Base-by-base conservation (phyloP, 1,140 invertebrate species). In the Aricia agestis region DNA sequence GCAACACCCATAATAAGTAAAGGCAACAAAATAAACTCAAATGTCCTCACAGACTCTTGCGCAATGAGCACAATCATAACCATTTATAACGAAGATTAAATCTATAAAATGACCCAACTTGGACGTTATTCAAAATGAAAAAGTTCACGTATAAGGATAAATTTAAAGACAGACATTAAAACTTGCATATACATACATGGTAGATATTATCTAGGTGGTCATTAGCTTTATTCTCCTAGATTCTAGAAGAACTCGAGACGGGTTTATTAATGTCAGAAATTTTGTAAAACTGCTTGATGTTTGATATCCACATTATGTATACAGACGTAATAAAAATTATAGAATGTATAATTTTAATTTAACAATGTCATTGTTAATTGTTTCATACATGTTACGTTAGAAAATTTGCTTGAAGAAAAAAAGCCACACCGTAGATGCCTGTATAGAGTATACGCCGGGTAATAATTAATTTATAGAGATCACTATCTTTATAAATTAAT, bases 131-230 rank as follows among this genome's bases (percentile, higher is more conserved):
- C 59, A 19, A 63, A 63, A 19, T 63, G 59, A 19, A 25, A 63
- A 63, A 63, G n/a, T 63, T 25, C 9, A 25, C 59, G 59, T 25
- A 63, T 63, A 63, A 63, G 59, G 59, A 63, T 63, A 13, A 25
- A 19, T 18, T 36, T 36, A 36, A 36, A 19, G 19, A 25, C 59
- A 63, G 7, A 63, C 59, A 63, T 19, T 63, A 63, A 52, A 52
- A 52, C 11, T 52, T 9, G 10, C 45, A 11, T 52, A 52, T 52
- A 52, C 25, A 25, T 25, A n/a, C 45, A 52, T 52, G 45, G 45
- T 15, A 52, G 45, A 3, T 52, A 52, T 52, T 52, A 52, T 52
- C 45, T 52, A 13, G 11, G 11, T 13, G 45, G 45, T 52, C 2
- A 11, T 52, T 52, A 52, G 45, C 45, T 52, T 15, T 11, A 9